Conservation (phyloP, 2,797 vertebrate genomes). For the Leptatherina wallacei region DNA sequence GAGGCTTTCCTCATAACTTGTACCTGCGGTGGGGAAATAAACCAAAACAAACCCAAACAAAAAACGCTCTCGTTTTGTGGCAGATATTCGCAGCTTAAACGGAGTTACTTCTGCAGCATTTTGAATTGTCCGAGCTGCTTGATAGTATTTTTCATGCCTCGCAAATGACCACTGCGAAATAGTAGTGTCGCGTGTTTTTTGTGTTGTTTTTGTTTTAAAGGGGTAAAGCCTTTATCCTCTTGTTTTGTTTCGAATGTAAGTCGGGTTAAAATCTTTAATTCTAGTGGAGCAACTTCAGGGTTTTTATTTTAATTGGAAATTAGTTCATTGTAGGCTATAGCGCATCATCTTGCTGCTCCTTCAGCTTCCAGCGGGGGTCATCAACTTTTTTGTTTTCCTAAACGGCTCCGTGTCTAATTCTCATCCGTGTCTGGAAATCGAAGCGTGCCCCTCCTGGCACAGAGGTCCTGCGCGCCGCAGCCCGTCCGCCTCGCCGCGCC, state of each 20-base stretch:
- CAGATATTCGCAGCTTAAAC: constrained; percentile 16
- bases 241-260: constrained; percentile 1
- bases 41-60: neutral
- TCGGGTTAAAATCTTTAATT: neutral
- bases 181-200: neutral
- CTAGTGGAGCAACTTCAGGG: constrained; percentile 13
- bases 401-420: constrained; percentile 20
- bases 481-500: neutral
- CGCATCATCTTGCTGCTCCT: neutral
- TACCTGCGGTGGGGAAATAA: neutral
- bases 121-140: neutral
- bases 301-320: constrained; percentile 18
- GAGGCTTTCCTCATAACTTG: constrained; percentile 30
- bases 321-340: constrained; percentile 18
- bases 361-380: constrained; percentile 1
- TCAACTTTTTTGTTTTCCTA: constrained; percentile 48
- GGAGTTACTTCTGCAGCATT: constrained; percentile 19
- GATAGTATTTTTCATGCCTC: neutral
- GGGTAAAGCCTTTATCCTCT: neutral
- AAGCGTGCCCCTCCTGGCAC: constrained; percentile 14
- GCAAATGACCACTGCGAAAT: neutral
- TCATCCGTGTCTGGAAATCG: neutral
- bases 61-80: constrained; percentile 2
- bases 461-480: constrained; percentile 40
- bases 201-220: too few species aligned